Evolutionary conservation across 2,888 invertebrate genomes (phyloP), one percentile per base, ranked within the genome.

Genomic region (Phymatocera aterrima): DNA sequence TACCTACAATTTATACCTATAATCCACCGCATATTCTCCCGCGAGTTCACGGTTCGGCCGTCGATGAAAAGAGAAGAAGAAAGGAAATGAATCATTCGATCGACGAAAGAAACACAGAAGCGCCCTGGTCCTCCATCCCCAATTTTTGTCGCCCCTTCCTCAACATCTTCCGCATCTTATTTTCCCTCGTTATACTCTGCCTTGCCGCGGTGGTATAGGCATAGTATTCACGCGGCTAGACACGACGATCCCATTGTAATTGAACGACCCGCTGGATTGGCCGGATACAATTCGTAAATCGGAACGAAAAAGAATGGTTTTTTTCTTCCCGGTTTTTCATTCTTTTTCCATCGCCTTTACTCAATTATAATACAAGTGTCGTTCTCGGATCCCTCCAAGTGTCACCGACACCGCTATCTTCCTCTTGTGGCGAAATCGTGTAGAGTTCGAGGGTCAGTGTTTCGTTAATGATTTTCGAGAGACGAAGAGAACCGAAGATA

Each of bases 271-370:
- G 15, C 43, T 18, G 15, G n/a, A 40, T 43, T 43, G 40, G 43
- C 68, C 68, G 68, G 46, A 46, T 68, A 46, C 21, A 21, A 68
- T 46, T 68, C 68, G 68, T 68, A 43, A 24, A 68, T 46, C 15
- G 21, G 34, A n/a, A 12, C 12, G 34, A 37, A 34, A 8, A 37
- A 3, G n/a, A n/a, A n/a, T n/a, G n/a, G n/a, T n/a, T 34, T 10
- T 40, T 64, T 37, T 37, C 18, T 40, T 64, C 43, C 5, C 1
- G 4, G 1, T 4, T 46, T 68, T 43, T 43, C 46, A 24, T 60
- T 60, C 31, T 28, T 60, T 28, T 28, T 28, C 28, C 8, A 10
- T 46, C 40, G 24, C 18, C 46, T 15, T 3, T 4, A 43, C 43
- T 46, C 46, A 68, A 68, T 68, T 68, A 68, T 15, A 28, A 24